A percentile compares a stretch with the other conserved stretches of the same genome.
Conservation (phyloP, 2,113 vertebrate species). For the Cephalopholis sonnerati region DNA sequence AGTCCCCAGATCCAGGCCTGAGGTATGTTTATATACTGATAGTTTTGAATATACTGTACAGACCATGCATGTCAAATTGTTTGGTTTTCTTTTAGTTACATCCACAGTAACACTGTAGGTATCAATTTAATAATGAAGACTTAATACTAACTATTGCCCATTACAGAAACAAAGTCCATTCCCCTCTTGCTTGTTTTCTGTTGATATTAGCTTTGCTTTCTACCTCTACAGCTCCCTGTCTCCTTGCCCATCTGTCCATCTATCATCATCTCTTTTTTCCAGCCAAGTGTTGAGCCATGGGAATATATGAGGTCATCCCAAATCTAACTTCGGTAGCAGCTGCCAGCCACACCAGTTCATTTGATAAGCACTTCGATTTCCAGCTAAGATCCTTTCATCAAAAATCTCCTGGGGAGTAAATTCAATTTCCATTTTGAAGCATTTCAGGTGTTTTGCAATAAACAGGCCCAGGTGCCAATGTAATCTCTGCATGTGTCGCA, state of each 20-base stretch:
- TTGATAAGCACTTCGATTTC: constrained; percentile 76
- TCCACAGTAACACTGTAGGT: not conserved
- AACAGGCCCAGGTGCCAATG: constrained; percentile 53
- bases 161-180: not conserved
- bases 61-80: not conserved
- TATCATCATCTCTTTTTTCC: constrained; percentile 56
- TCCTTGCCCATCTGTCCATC: constrained; percentile 54
- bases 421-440: constrained; percentile 79
- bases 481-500: constrained; percentile 60
- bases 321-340: constrained; percentile 64
- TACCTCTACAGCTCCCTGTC: constrained; percentile 24
- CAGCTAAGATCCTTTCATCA: constrained; percentile 74
- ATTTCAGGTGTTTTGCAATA: constrained; percentile 74
- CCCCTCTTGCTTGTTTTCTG: not conserved
- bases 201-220: constrained; percentile 34
- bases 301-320: constrained; percentile 65
- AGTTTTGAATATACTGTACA: not conserved
- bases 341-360: constrained; percentile 58
- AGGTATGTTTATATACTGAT: not conserved
- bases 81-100: not conserved
- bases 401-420: constrained; percentile 76
- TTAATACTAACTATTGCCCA: not conserved
- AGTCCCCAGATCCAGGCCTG: not conserved
- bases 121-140: not conserved
- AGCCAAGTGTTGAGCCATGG: constrained; percentile 54